Evolutionary conservation across 2,113 vertebrate genomes (phyloP), one percentile per base, ranked within the genome.

Genomic region (Protomyctophum bolini): DNA sequence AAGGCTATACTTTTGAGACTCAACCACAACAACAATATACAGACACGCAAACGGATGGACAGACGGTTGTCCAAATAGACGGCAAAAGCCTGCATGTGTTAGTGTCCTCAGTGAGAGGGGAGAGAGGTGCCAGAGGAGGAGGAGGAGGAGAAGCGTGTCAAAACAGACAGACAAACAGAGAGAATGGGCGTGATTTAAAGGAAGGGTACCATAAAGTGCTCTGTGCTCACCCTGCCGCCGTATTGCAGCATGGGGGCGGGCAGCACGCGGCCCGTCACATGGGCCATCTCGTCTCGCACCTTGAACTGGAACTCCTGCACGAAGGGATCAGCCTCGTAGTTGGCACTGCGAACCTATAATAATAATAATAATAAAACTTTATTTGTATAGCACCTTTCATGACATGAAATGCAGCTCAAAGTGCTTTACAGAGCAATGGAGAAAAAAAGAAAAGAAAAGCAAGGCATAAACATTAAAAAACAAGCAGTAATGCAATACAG

Each of bases 261-360:
- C 82, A 99, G 96, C 81, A 99, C 98, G 0, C 98, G 96, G 59
- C 98, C 98, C 0, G 97, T 99, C 90, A 99, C 98, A 0, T 98
- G 97, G 71, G 98, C 97, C 98, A 99, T 99, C 92, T 99, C 98
- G 86, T 99, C 98, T 55, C 98, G 94, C 21, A 99, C 98, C 71
- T 95, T 97, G 92, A 99, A 98, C 76, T 98, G 96, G 92, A 99
- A 99, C 86, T 99, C 98, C 87, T 99, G 97, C 57, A 99, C 98
- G 69, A 98, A 99, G 0, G 98, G 97, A 81, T 99, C 98, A 0
- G 96, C 96, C 78, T 99, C 97, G 0, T 99, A 99, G 92, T 98
- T 99, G 87, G 98, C 98, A 85, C 97, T 99, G 88, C 97, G 96
- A 87, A 99, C 97, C 98, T 99, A 78, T n/a, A n/a, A n/a, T n/a